Percentiles rank a stretch among this genome's conserved stretches.
These are phyloP conservation scores for Stenodema calcarata DNA, from an alignment of 2,888 invertebrate genomes.

Conservation along the genomic window DNA sequence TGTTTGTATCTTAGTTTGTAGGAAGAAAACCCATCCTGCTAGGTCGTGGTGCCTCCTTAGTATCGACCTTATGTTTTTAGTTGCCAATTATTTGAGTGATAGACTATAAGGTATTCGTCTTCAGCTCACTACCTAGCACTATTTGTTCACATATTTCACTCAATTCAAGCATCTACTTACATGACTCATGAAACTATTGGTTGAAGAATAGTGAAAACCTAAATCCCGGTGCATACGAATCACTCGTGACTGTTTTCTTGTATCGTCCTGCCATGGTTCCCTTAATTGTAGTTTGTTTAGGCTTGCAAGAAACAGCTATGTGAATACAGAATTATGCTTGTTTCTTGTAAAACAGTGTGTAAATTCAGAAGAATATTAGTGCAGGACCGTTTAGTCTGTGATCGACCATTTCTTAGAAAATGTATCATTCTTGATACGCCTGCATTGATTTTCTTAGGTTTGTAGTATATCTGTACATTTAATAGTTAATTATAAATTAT, in stretches of 20 bases:
- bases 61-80: no score
- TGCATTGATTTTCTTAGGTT: constrained; percentile 29
- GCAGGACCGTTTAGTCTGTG: constrained; percentile 47
- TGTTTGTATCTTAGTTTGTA: no score
- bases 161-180: neutral
- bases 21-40: no score
- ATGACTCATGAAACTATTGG: no score
- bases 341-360: neutral
- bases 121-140: no score
- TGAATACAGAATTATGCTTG: neutral
- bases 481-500: constrained; percentile 17
- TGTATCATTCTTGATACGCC: constrained; percentile 25
- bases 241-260: neutral
- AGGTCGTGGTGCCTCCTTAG: no score
- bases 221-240: no score
- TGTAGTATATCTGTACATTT: constrained; percentile 39
- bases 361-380: constrained; percentile 24
- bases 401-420: constrained; percentile 40
- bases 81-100: no score
- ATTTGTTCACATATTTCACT: neutral
- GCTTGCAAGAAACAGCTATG: neutral
- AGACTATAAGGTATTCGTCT: no score
- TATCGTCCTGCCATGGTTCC: neutral
- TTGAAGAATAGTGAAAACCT: no score
- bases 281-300: neutral